phyloP scores from a whole-genome alignment of 2,797 vertebrate genomes.

The Telmatherina bonti region DNA sequence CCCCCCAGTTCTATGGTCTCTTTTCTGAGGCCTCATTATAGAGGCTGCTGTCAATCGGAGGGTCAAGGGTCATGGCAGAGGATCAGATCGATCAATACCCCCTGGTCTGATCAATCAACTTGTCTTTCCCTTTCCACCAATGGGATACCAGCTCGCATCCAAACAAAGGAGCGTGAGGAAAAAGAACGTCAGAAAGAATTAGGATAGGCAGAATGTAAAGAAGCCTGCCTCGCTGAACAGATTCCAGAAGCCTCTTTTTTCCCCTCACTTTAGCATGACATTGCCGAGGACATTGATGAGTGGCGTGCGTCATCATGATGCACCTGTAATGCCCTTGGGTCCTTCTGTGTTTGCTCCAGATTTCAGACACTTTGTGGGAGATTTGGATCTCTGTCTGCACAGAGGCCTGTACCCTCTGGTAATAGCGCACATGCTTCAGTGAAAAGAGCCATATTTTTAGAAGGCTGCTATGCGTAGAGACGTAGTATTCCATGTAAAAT shows the following conservation, averaged over 20 bases:
- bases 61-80: constrained; percentile 74
- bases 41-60: constrained; percentile 70
- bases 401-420: constrained; percentile 42
- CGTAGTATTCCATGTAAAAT: constrained; percentile 10
- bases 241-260: constrained; percentile 53
- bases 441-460: background rate
- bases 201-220: constrained; percentile 66
- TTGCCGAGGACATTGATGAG: constrained; percentile 74
- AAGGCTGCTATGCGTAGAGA: constrained; percentile 12
- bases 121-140: constrained; percentile 68
- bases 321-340: constrained; percentile 74
- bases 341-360: constrained; percentile 61
- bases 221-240: constrained; percentile 52
- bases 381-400: constrained; percentile 57
- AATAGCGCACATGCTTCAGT: constrained; percentile 16
- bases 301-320: constrained; percentile 67
- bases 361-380: constrained; percentile 61
- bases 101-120: constrained; percentile 77
- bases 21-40: constrained; percentile 76
- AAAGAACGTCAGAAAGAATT: constrained; percentile 69
- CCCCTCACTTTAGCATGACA: constrained; percentile 63
- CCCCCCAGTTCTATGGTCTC: constrained; percentile 57
- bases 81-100: constrained; percentile 80
- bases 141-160: constrained; percentile 54
- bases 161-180: constrained; percentile 70